A percentile compares a stretch with the other conserved stretches of the same genome.
Conservation (phyloP, 2,113 vertebrate genomes). For the Anas platyrhynchos region DNA sequence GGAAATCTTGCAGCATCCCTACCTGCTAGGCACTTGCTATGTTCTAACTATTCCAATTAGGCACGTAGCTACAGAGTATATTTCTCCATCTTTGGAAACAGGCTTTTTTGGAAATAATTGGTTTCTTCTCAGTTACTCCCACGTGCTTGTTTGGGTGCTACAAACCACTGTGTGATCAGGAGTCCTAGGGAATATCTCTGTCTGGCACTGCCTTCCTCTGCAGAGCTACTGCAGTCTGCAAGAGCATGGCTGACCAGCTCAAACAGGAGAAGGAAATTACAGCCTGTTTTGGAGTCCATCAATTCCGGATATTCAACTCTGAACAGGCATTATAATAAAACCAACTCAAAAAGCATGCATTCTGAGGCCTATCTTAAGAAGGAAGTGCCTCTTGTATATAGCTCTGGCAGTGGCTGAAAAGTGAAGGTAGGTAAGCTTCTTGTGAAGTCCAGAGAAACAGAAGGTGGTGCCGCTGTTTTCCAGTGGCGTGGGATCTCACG, state of each 20-base stretch:
- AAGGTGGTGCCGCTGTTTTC: neutral
- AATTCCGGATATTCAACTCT: neutral
- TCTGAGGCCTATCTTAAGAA: neutral
- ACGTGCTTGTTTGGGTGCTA: neutral
- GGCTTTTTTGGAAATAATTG: neutral
- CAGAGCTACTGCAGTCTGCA: neutral
- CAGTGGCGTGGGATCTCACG: neutral
- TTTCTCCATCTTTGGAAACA: neutral
- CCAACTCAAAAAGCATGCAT: neutral
- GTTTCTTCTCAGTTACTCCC: neutral
- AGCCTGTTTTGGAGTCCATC: neutral
- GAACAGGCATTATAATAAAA: neutral
- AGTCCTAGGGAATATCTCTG: neutral
- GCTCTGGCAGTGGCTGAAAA: neutral
- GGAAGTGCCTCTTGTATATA: neutral
- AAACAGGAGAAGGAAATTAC: neutral
- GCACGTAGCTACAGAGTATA: accelerated
- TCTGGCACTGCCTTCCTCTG: neutral
- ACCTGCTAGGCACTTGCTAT: neutral
- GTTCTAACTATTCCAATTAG: neutral
- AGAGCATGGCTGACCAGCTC: neutral
- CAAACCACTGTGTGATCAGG: neutral
- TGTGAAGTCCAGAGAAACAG: neutral
- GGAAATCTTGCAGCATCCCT: neutral
- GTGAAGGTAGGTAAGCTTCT: neutral